Evolutionary conservation across 2,113 vertebrate species (phyloP), one percentile per base, ranked within the genome.

Genomic region (Pterophyllum scalare): DNA sequence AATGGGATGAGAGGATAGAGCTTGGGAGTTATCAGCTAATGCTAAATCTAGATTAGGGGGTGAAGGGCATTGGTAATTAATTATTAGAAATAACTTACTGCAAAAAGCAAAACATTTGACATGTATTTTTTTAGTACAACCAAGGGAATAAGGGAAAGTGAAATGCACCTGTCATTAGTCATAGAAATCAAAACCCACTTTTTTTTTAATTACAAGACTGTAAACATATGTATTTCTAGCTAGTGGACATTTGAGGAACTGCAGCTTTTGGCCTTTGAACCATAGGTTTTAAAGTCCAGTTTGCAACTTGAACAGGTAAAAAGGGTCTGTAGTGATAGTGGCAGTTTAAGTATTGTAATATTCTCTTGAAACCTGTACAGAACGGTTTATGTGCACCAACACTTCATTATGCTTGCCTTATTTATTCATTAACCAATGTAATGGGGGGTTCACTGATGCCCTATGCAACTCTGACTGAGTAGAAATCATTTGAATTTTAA

Each of bases 401-500:
- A 60, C 2, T 70, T 56, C 31, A 6, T 12, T 59, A 74, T 13
- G 17, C 9, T 62, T 62, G 17, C 11, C 11, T 62, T 12, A 57
- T 64, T 54, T 22, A 46, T n/a, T 46, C 3, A 74, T 67, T 20
- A 9, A 43, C 52, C 75, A 15, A 35, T 88, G n/a, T 59, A 33
- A 58, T 46, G 58, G 31, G 15, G 67, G 59, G 54, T 80, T 26
- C 19, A 15, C 28, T 33, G 7, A 13, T 60, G 75, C 35, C 9
- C 1, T 17, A 6, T 62, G 60, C 7, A 5, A 67, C 26, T 56
- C 33, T 46, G 49, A 11, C 9, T 31, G 38, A 80, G 59, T 59
- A 20, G 4, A 67, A 76, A 65, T 74, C 20, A 80, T 87, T 82
- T 11, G 61, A 59, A 82, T 82, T 72, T 80, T 59, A 80, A 88